These are phyloP conservation scores for Drosophila arawakana DNA, from an alignment of 1,140 invertebrate species.

Conservation along the genomic window DNA sequence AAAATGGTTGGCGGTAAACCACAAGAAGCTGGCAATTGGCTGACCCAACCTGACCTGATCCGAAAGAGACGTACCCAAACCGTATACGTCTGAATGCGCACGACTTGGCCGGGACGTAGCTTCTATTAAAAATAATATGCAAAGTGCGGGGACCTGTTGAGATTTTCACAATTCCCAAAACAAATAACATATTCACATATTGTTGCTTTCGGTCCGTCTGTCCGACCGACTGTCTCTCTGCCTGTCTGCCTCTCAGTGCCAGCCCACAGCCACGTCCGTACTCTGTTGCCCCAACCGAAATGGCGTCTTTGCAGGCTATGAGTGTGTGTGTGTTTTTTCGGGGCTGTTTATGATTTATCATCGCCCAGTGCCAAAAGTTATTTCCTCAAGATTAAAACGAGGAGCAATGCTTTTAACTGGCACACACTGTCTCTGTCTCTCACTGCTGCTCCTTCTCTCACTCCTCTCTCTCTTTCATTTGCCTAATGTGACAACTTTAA, in stretches of 20 bases:
- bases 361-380: slow-evolving; percentile 72
- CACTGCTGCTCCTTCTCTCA: slow-evolving; percentile 16
- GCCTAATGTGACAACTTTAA: slow-evolving; percentile 81
- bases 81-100: slow-evolving; percentile 25
- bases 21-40: slow-evolving; percentile 60
- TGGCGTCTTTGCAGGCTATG: slow-evolving; percentile 28
- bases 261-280: slow-evolving; percentile 34
- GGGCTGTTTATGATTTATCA: slow-evolving; percentile 82
- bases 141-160: slow-evolving; percentile 85
- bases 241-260: slow-evolving; percentile 12
- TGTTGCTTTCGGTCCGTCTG: slow-evolving; percentile 55
- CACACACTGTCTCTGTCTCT: slow-evolving; percentile 3
- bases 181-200: slow-evolving; percentile 85
- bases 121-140: slow-evolving; percentile 84
- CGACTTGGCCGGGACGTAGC: slow-evolving; percentile 43
- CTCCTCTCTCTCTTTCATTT: slow-evolving; percentile 57
- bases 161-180: slow-evolving; percentile 84
- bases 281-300: slow-evolving; percentile 8
- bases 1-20: slow-evolving; percentile 3
- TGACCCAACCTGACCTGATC: slow-evolving; percentile 53
- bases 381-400: slow-evolving; percentile 79
- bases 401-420: slow-evolving; percentile 63
- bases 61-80: background rate
- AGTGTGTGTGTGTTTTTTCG: slow-evolving; percentile 13
- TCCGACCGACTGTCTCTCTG: background rate